Base-by-base conservation (phyloP, 2,888 invertebrate species). In the Hirtodrosophila trivittata region DNA sequence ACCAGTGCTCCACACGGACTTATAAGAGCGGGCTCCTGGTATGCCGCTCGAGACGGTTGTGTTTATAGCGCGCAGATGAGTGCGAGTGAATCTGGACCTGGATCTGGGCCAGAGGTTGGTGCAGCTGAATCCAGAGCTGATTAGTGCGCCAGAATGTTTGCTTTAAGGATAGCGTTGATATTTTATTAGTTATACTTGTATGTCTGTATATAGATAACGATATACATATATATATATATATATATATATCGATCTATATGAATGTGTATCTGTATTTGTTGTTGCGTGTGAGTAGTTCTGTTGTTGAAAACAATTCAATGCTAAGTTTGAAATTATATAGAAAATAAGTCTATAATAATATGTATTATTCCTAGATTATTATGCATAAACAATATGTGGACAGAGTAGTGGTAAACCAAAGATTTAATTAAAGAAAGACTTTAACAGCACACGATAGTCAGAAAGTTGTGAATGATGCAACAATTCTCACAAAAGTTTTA, bases 1-100 rank as follows among this genome's bases (percentile, higher is more conserved):
- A 1, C 87, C 89, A 0, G 89, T 89, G 1, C 72, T 89, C 25
- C 89, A 89, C 46, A 89, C 89, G 13, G 89, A 89, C 50, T 89
- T 89, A 88, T 89, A 89, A 89, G 74, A 81, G 43, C 74, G 54
- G 67, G 72, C 66, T 37, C 37, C 66, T 4, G 37, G 45, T 8
- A 70, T 80, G 78, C 78, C 78, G 46, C 64, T 82, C 21, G 84
- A 83, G 63, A 80, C 83, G 66, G 75, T 84, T 66, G 84, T 82
- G 25, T 68, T 81, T 39, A 78, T 83, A 55, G 71, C 77, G 41
- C 62, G 59, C 10, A 81, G 84, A 70, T 82, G 81, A 83, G 72
- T 62, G 45, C 57, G 54, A 14, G 35, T 51, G 3, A 21, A 30
- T n/a, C 18, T 18, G 14, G 59, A 33, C 21, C 18, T 51, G 3